phyloP scores from a whole-genome alignment of 2,888 invertebrate genomes.

The Conops quadrifasciatus region DNA sequence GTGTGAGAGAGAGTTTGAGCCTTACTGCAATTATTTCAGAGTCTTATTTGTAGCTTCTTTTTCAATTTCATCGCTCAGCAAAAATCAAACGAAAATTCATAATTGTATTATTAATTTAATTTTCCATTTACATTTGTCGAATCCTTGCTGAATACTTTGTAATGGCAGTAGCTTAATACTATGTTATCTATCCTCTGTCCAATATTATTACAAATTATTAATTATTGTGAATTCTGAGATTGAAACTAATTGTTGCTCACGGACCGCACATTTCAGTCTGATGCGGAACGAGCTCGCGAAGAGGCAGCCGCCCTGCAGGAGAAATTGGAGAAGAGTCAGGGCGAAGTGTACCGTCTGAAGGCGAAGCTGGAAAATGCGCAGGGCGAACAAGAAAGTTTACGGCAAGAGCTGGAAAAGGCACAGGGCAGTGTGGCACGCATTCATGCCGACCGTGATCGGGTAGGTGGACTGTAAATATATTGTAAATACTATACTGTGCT shows the following conservation, averaged over 20 bases:
- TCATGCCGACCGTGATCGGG: constrained; percentile 87
- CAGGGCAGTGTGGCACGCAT: constrained; percentile 84
- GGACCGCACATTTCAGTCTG: constrained; percentile 66
- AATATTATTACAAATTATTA: no score
- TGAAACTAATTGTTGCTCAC: constrained; percentile 2
- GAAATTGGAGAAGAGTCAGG: constrained; percentile 92
- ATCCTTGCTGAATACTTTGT: no score
- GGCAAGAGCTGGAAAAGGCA: constrained; percentile 89
- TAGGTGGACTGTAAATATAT: constrained; percentile 45
- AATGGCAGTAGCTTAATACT: neutral
- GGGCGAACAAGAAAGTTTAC: constrained; percentile 90
- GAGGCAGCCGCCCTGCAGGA: constrained; percentile 89
- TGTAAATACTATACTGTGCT: no score
- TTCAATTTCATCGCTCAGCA: neutral
- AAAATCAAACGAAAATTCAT: no score
- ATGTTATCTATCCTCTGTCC: no score
- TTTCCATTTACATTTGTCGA: no score
- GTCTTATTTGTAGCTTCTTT: constrained; percentile 11
- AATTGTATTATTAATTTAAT: no score
- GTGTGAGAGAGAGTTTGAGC: neutral
- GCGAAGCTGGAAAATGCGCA: constrained; percentile 94
- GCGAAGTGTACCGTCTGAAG: constrained; percentile 92
- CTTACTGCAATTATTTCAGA: constrained; percentile 12
- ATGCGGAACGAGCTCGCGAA: constrained; percentile 84
- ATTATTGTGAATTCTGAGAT: no score